Conservation (phyloP, 2,113 vertebrate species). For the Ctenodactylus gundi region DNA sequence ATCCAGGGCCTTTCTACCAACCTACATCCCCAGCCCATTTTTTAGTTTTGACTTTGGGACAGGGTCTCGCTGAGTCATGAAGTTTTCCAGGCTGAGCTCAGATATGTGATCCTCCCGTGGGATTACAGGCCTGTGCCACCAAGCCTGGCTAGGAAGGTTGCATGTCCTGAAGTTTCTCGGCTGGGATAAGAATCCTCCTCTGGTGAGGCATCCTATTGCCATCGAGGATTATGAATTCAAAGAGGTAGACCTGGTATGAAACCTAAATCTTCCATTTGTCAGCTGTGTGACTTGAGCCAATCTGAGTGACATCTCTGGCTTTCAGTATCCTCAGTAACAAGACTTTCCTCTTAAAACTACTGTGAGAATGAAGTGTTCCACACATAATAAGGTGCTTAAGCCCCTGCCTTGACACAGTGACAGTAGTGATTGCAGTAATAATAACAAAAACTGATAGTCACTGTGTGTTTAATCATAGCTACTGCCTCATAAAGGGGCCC, state of each 20-base stretch:
- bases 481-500: background rate
- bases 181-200: background rate
- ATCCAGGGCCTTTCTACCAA: too few species aligned
- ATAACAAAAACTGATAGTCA: background rate
- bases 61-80: too few species aligned
- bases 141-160: background rate
- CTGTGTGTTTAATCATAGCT: background rate
- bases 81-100: too few species aligned
- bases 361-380: background rate
- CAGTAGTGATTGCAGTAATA: background rate
- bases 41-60: too few species aligned
- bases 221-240: background rate
- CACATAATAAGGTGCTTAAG: background rate
- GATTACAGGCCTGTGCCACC: too few species aligned
- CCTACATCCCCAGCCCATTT: too few species aligned
- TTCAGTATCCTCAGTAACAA: background rate
- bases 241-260: background rate
- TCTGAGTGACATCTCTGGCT: background rate
- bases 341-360: background rate
- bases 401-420: background rate
- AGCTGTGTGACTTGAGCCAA: background rate
- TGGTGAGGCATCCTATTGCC: background rate
- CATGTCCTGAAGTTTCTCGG: background rate
- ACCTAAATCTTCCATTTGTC: background rate
- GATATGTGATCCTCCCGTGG: too few species aligned